phyloP scores from a whole-genome alignment of 2,888 invertebrate species.

The Bugulina stolonifera region DNA sequence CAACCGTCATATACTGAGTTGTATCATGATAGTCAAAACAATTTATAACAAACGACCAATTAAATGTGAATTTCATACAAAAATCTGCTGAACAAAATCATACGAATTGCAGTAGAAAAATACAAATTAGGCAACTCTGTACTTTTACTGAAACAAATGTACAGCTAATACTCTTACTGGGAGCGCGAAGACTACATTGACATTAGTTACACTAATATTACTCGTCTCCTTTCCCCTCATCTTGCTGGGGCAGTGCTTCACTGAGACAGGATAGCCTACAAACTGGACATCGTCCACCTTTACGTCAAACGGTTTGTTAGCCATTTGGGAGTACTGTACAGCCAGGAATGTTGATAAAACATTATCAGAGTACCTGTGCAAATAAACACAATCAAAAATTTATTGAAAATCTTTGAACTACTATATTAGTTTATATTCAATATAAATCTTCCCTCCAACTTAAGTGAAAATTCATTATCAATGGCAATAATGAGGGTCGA shows the following conservation, averaged over 20 bases:
- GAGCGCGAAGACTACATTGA: constrained; percentile 63
- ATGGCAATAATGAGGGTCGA: too few species aligned
- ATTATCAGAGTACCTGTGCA: constrained; percentile 36
- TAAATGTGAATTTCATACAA: too few species aligned
- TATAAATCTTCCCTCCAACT: too few species aligned
- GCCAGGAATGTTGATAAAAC: constrained; percentile 43
- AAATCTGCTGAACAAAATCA: background rate
- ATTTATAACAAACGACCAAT: too few species aligned
- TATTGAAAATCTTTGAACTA: too few species aligned
- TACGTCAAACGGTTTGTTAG: constrained; percentile 83
- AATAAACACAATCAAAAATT: too few species aligned
- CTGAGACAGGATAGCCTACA: constrained; percentile 79
- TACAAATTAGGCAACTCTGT: too few species aligned
- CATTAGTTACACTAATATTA: constrained; percentile 62
- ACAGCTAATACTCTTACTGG: too few species aligned
- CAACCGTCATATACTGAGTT: background rate
- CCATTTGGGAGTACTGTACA: constrained; percentile 78
- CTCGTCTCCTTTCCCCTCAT: constrained; percentile 29
- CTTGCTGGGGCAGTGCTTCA: constrained; percentile 35
- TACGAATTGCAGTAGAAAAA: too few species aligned
- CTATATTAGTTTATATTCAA: too few species aligned
- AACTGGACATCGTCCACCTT: constrained; percentile 93
- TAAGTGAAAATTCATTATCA: too few species aligned
- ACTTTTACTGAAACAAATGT: too few species aligned
- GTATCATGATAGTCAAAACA: background rate